These are phyloP conservation scores for Cassiopea andromeda DNA, from an alignment of 30 jellyfish, hydroid and myxozoan species.

Conservation along the genomic window DNA sequence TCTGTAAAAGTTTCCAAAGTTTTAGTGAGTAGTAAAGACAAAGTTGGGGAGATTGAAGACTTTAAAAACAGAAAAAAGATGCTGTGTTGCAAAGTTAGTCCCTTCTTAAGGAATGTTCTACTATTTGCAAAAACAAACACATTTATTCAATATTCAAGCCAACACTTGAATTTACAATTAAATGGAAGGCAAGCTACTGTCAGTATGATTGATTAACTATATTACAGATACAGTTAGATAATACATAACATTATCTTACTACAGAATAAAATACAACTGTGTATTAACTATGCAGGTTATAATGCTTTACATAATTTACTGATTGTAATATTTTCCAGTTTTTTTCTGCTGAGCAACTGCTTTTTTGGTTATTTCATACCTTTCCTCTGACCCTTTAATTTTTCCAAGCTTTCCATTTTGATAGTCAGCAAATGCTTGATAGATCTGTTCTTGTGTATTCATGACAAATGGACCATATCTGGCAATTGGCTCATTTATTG, in stretches of 20 bases:
- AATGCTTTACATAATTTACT: not conserved
- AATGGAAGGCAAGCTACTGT: too few relatives aligned
- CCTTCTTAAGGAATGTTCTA: too few relatives aligned
- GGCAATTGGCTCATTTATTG: conserved; percentile 92
- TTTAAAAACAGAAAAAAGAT: too few relatives aligned
- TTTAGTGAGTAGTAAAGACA: too few relatives aligned
- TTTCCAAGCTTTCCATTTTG: conserved; percentile 91
- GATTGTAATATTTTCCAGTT: conserved; percentile 66
- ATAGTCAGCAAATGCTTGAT: conserved; percentile 91
- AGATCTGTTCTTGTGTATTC: conserved; percentile 90
- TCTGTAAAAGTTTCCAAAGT: too few relatives aligned
- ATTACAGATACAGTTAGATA: not conserved
- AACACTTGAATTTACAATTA: too few relatives aligned
- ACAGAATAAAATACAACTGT: not conserved
- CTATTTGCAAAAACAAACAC: too few relatives aligned
- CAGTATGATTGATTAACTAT: too few relatives aligned
- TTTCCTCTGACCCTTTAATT: conserved; percentile 94
- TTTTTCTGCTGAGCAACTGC: conserved; percentile 88
- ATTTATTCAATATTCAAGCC: too few relatives aligned
- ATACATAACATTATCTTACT: not conserved
- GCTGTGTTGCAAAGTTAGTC: too few relatives aligned
- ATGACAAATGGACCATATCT: conserved; percentile 97
- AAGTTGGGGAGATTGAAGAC: too few relatives aligned
- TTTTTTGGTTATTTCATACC: conserved; percentile 83
- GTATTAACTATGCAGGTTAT: not conserved